Conservation (phyloP, 1,140 invertebrate genomes). For the Physella acuta region DNA sequence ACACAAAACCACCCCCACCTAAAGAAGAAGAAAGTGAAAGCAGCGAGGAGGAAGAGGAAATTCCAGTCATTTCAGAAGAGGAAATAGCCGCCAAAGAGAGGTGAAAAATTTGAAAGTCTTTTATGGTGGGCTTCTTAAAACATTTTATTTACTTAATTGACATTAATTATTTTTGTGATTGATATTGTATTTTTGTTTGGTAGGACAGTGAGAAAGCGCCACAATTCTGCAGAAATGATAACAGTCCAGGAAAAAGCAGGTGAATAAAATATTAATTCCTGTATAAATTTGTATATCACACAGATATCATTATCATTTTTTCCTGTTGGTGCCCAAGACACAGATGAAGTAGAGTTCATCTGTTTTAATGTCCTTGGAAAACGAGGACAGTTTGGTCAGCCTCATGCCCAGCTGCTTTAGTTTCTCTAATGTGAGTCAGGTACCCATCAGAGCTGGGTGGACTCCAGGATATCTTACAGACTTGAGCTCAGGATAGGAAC, state of each 20-base stretch:
- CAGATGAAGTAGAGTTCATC: too few relatives aligned
- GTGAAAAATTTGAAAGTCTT: conserved; percentile 10
- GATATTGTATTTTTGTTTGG: background rate
- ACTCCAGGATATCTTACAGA: too few relatives aligned
- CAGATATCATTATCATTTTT: too few relatives aligned
- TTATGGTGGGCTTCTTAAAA: too few relatives aligned
- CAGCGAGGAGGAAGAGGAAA: conserved; percentile 30
- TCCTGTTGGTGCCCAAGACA: too few relatives aligned
- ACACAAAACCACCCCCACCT: conserved; percentile 27
- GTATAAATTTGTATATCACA: too few relatives aligned
- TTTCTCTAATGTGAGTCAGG: too few relatives aligned
- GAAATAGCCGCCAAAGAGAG: conserved; percentile 30
- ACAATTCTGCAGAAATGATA: conserved; percentile 15
- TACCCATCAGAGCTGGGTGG: too few relatives aligned
- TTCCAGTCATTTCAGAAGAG: conserved; percentile 16
- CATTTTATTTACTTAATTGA: background rate
- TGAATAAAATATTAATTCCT: conserved; percentile 4
- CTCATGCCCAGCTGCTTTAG: too few relatives aligned
- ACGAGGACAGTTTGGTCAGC: too few relatives aligned
- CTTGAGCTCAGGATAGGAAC: too few relatives aligned
- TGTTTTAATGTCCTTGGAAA: too few relatives aligned
- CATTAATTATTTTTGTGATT: background rate
- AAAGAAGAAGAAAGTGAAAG: conserved; percentile 30
- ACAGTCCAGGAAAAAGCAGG: background rate
- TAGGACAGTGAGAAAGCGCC: conserved; percentile 8